A percentile compares a stretch with the other conserved stretches of the same genome.
Conservation (phyloP, 2,113 vertebrate genomes). For the Microtus montanus region DNA sequence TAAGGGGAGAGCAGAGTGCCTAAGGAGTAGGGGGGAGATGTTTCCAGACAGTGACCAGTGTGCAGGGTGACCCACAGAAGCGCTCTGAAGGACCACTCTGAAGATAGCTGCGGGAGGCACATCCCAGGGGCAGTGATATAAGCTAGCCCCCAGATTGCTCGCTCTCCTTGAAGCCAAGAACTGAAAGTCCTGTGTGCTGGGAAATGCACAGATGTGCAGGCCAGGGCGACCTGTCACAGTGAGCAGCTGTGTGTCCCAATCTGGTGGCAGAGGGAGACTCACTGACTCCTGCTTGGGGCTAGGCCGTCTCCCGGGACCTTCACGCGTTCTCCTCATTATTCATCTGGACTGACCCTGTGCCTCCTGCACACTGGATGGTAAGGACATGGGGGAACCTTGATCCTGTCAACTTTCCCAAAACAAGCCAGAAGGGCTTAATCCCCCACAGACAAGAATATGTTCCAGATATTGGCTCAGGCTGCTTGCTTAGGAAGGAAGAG, state of each 20-base stretch:
- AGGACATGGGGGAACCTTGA: neutral
- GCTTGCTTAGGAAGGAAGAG: accelerated
- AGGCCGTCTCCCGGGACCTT: neutral
- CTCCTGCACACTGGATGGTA: neutral
- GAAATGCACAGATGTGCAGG: no score
- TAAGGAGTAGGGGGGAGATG: neutral
- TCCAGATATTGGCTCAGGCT: neutral
- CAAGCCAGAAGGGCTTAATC: accelerated
- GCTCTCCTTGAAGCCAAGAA: neutral
- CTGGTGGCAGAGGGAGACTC: neutral
- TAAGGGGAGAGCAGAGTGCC: no score
- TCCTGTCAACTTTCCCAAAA: neutral
- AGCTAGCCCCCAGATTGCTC: neutral
- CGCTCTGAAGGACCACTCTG: neutral
- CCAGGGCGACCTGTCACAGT: neutral
- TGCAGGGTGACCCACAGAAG: no score
- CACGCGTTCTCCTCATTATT: accelerated
- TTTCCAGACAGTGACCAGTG: no score
- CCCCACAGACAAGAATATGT: neutral
- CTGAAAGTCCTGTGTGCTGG: neutral
- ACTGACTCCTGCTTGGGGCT: neutral
- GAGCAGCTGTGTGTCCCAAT: no score
- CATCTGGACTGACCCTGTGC: accelerated
- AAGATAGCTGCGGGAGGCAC: neutral
- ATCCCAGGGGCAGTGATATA: neutral